Evolutionary conservation across 2,797 vertebrate species (phyloP).

Genomic region (Paguma larvata): DNA sequence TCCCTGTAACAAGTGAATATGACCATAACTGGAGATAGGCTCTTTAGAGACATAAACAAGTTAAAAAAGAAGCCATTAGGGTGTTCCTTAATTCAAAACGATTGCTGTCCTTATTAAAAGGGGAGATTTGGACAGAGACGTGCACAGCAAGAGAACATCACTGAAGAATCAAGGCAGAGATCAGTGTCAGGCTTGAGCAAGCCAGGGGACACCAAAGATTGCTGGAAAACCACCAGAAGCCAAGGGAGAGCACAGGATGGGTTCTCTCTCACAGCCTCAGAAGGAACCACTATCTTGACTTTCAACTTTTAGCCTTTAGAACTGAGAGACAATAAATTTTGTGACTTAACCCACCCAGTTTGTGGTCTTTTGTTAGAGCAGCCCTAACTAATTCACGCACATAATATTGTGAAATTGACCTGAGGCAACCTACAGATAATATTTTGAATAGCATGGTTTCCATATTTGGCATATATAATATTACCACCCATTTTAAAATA

Average conservation of each 20-base stretch:
- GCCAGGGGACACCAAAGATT: fast-evolving
- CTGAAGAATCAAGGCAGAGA: not conserved
- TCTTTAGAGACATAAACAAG: not conserved
- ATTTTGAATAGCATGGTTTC: not conserved
- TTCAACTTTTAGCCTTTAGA: not conserved
- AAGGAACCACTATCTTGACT: not conserved
- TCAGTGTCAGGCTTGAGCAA: not conserved
- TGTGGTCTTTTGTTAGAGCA: not conserved
- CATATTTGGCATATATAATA: not conserved
- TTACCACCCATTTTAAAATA: not conserved
- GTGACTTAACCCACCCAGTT: not conserved
- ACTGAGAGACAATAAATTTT: not conserved
- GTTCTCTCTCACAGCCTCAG: too few species aligned
- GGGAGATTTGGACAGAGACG: not conserved
- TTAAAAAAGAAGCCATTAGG: not conserved
- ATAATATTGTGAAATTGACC: not conserved
- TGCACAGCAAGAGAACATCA: not conserved
- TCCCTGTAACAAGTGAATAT: not conserved
- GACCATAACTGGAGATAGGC: not conserved
- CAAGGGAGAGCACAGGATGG: too few species aligned
- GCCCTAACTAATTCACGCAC: not conserved
- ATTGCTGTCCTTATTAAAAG: not conserved
- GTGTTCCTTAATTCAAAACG: not conserved
- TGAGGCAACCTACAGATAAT: not conserved
- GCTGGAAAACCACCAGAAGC: not conserved